Conservation (phyloP, 2,888 invertebrate species). For the Scaptomyza tumidula region DNA sequence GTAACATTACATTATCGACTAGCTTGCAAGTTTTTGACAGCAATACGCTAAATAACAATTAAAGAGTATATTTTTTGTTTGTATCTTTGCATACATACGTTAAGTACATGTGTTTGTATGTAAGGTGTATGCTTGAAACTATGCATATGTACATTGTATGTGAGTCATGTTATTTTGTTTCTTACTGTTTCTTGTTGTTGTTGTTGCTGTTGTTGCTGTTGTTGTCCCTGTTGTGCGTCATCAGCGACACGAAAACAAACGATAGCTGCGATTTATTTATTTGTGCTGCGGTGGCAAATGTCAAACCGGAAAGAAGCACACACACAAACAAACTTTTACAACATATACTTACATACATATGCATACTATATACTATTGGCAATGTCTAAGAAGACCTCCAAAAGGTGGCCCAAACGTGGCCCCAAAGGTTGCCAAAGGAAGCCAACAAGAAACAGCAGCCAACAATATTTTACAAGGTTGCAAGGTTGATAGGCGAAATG, state of each 20-base stretch:
- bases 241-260: slow-evolving; percentile 36
- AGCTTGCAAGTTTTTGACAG: background rate
- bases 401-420: no score
- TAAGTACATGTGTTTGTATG: slow-evolving; percentile 8
- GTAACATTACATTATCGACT: background rate
- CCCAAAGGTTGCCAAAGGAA: no score
- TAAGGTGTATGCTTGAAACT: slow-evolving; percentile 14
- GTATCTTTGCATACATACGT: background rate
- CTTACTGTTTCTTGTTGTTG: slow-evolving; percentile 11
- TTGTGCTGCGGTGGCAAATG: slow-evolving; percentile 51
- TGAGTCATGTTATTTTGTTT: slow-evolving; percentile 48
- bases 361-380: background rate
- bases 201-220: slow-evolving; percentile 4
- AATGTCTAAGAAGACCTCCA: no score
- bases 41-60: background rate
- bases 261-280: slow-evolving; percentile 59
- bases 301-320: slow-evolving; percentile 48
- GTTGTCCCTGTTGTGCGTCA: slow-evolving; percentile 48
- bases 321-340: slow-evolving; percentile 6
- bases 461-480: no score
- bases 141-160: slow-evolving; percentile 17
- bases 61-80: slow-evolving; percentile 10
- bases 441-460: no score
- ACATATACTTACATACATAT: background rate
- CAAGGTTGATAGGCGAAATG: no score